phyloP scores from a whole-genome alignment of 2,113 vertebrate genomes.

The Platichthys stellatus region DNA sequence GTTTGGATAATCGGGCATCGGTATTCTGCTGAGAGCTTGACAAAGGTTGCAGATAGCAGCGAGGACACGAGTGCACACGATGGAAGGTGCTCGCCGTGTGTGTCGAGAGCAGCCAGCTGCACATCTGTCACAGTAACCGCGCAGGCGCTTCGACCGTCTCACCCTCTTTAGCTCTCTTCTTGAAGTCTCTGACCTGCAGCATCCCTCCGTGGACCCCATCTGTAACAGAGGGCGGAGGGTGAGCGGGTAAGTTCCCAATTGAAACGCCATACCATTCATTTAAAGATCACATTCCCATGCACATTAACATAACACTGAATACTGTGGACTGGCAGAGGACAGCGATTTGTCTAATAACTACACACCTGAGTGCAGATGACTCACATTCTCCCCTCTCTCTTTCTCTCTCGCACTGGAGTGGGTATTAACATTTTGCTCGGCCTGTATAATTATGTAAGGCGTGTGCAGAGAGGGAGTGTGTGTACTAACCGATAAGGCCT shows the following conservation, averaged over 20 bases:
- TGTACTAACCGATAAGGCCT: slow-evolving; percentile 88
- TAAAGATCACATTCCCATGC: slow-evolving; percentile 20
- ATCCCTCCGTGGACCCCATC: slow-evolving; percentile 87
- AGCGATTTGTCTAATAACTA: slow-evolving; percentile 63
- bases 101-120: slow-evolving; percentile 37
- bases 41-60: slow-evolving; percentile 17
- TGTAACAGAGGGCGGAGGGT: slow-evolving; percentile 71
- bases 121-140: slow-evolving; percentile 36
- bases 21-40: slow-evolving; percentile 44
- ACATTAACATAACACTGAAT: slow-evolving; percentile 52
- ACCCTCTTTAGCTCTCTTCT: slow-evolving; percentile 93
- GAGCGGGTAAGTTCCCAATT: slow-evolving; percentile 30
- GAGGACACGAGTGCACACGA: slow-evolving; percentile 13
- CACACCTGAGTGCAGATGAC: slow-evolving; percentile 66
- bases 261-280: slow-evolving; percentile 42
- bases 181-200: slow-evolving; percentile 91
- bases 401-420: slow-evolving; percentile 30
- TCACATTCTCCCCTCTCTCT: slow-evolving; percentile 51
- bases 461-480: slow-evolving; percentile 9
- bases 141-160: slow-evolving; percentile 56
- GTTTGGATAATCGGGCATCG: slow-evolving; percentile 37
- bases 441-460: slow-evolving; percentile 59
- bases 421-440: slow-evolving; percentile 45
- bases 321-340: slow-evolving; percentile 35
- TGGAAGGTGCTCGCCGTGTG: slow-evolving; percentile 50